A percentile compares a stretch with the other conserved stretches of the same genome.
phyloP scores from a whole-genome alignment of 2,113 vertebrate species.

The Alectura lathami region DNA sequence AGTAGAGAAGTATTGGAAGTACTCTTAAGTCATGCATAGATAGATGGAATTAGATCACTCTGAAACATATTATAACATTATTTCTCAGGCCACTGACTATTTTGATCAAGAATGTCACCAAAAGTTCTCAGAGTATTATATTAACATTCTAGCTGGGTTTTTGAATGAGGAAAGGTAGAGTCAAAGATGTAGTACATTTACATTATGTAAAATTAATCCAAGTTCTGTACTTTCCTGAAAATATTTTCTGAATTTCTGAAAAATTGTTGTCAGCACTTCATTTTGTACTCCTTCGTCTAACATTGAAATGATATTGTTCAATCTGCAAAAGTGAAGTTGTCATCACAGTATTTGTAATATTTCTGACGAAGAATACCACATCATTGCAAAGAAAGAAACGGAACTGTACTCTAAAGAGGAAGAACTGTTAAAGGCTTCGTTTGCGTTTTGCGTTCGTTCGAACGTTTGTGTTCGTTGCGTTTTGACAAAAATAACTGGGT shows the following conservation, averaged over 20 bases:
- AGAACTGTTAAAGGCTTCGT: neutral
- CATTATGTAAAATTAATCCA: neutral
- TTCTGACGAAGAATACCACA: neutral
- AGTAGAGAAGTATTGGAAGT: neutral
- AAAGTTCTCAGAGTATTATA: neutral
- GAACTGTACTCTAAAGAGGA: neutral
- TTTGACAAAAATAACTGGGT: neutral
- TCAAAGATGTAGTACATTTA: neutral
- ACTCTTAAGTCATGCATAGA: neutral
- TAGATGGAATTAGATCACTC: neutral
- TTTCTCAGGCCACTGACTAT: neutral
- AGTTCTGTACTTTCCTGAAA: neutral
- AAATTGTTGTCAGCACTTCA: neutral
- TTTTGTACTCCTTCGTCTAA: neutral
- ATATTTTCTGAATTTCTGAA: neutral
- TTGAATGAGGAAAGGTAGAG: neutral
- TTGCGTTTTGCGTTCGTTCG: no score
- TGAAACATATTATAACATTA: neutral
- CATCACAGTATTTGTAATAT: neutral
- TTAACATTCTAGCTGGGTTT: neutral
- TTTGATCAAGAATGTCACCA: neutral
- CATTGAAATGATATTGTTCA: neutral
- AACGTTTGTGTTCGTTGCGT: no score
- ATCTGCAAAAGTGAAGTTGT: neutral
- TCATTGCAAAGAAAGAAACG: neutral